Conservation (phyloP, 1,140 invertebrate species). For the Anastatus disparis region DNA sequence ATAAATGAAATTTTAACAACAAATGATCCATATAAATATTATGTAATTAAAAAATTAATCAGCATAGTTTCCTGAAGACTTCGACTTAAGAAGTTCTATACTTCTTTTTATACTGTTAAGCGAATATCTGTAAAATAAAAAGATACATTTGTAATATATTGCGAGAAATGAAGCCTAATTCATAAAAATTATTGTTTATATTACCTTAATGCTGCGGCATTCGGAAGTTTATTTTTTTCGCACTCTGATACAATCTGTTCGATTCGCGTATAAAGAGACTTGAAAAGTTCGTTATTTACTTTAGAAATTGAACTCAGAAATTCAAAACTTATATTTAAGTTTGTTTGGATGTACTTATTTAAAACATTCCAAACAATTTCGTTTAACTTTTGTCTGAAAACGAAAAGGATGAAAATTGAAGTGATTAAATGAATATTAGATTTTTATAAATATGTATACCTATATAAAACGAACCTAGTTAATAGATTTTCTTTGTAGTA, state of each 20-base stretch:
- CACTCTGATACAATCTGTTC: conserved; percentile 49
- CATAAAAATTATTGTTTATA: conserved; percentile 8
- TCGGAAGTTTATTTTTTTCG: conserved; percentile 49
- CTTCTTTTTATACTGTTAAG: conserved; percentile 10
- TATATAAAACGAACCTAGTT: conserved; percentile 48
- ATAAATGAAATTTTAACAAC: too few relatives aligned
- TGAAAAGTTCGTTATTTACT: conserved; percentile 46
- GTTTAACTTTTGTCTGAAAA: conserved; percentile 54
- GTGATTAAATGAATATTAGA: not conserved
- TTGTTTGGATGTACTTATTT: conserved; percentile 44
- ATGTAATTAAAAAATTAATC: too few relatives aligned
- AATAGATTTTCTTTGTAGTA: conserved; percentile 49
- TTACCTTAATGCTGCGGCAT: conserved; percentile 56
- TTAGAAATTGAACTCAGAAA: conserved; percentile 48
- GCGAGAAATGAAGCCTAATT: not conserved
- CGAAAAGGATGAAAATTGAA: not conserved
- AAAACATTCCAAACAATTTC: conserved; percentile 42
- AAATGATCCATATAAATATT: too few relatives aligned
- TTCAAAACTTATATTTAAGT: conserved; percentile 52
- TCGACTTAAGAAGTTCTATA: not conserved
- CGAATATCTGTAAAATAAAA: conserved; percentile 19
- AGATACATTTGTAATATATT: not conserved
- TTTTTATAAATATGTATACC: not conserved
- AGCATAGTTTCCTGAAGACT: not conserved
- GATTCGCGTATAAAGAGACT: conserved; percentile 45